Evolutionary conservation across 2,113 vertebrate species (phyloP).

Genomic region (Aptenodytes patagonicus): DNA sequence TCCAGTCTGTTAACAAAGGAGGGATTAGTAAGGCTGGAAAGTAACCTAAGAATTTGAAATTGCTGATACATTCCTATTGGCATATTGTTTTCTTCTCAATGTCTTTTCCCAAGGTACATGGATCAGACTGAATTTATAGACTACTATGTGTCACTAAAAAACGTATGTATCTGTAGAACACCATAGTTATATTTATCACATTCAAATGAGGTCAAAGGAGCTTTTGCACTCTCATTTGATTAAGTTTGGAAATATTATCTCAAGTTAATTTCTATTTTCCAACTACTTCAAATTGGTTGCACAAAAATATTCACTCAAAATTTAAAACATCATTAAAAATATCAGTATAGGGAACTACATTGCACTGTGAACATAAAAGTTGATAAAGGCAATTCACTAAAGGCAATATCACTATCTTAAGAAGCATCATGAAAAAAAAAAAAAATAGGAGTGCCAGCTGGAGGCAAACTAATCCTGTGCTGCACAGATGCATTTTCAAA

Average conservation of each 20-base stretch:
- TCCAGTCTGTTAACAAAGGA: not conserved
- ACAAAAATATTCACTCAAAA: not conserved
- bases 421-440: not conserved
- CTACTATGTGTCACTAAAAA: not conserved
- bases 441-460: not conserved
- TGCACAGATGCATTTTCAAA: not conserved
- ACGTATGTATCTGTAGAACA: not conserved
- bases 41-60: not conserved
- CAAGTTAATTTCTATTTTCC: not conserved
- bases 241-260: not conserved
- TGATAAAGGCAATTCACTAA: not conserved
- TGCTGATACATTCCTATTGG: not conserved
- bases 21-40: not conserved
- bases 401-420: not conserved
- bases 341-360: not conserved
- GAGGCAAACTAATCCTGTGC: not conserved
- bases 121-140: not conserved
- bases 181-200: not conserved
- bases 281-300: not conserved
- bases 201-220: not conserved
- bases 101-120: not conserved
- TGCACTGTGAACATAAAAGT: not conserved
- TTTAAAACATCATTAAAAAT: not conserved
- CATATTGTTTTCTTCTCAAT: not conserved
- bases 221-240: not conserved